These are phyloP conservation scores for Leucophenga montana DNA, from an alignment of 2,888 invertebrate genomes.

Conservation along the genomic window DNA sequence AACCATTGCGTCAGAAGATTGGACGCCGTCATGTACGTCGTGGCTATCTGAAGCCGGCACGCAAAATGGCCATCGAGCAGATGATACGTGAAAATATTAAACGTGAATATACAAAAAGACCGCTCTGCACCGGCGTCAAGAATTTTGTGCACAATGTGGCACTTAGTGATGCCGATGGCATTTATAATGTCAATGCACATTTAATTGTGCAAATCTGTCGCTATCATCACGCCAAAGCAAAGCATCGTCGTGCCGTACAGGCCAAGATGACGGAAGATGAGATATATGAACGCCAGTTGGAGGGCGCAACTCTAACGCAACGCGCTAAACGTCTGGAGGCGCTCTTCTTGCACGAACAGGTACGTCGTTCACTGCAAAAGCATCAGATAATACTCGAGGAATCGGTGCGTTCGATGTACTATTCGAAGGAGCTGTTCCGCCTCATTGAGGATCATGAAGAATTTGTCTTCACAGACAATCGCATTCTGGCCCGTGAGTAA, in stretches of 20 bases:
- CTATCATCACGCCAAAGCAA: constrained; percentile 50
- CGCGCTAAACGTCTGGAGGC: constrained; percentile 58
- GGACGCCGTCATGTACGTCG: constrained; percentile 45
- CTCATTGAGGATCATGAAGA: constrained; percentile 52
- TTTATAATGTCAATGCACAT: constrained; percentile 43
- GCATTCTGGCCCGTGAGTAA: constrained; percentile 24
- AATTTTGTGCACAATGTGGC: background rate
- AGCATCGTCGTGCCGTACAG: constrained; percentile 42
- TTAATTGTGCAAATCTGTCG: constrained; percentile 49
- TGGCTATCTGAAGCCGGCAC: constrained; percentile 47
- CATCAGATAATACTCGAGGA: constrained; percentile 56
- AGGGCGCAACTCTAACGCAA: constrained; percentile 51
- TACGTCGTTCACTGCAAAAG: constrained; percentile 46
- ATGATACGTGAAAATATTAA: constrained; percentile 46
- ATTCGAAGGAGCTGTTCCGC: constrained; percentile 57
- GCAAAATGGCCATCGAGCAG: constrained; percentile 34
- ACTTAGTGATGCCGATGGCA: constrained; percentile 42
- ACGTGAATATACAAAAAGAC: background rate
- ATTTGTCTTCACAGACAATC: constrained; percentile 42
- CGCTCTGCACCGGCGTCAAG: constrained; percentile 29
- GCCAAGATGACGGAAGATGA: constrained; percentile 36
- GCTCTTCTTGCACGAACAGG: constrained; percentile 54
- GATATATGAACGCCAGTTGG: constrained; percentile 38
- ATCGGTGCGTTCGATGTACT: constrained; percentile 58
- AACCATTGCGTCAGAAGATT: constrained; percentile 44